Percentiles rank a stretch among this genome's conserved stretches.
phyloP scores from a whole-genome alignment of 2,113 vertebrate genomes.

The Passer montanus region DNA sequence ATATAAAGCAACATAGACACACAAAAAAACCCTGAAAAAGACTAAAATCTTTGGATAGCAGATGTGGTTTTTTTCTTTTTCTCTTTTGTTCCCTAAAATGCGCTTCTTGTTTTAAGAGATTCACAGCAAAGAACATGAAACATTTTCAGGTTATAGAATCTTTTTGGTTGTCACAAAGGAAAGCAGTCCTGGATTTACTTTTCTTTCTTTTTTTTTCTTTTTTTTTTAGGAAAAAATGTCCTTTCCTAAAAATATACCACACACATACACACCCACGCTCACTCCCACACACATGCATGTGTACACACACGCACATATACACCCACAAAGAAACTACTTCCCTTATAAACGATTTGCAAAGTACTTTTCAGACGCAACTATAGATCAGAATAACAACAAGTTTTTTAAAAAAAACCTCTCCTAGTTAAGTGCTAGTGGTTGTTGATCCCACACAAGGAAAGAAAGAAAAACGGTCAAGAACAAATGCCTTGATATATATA shows the following conservation, averaged over 20 bases:
- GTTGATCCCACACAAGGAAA: slow-evolving; percentile 75
- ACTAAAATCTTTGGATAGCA: slow-evolving; percentile 99
- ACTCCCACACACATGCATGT: slow-evolving; percentile 53
- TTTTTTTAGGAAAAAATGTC: slow-evolving; percentile 72
- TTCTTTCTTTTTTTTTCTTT: background rate
- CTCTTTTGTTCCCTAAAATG: slow-evolving; percentile 83
- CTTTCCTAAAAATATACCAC: slow-evolving; percentile 78
- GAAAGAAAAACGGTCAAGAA: slow-evolving; percentile 61
- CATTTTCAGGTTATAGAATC: slow-evolving; percentile 80
- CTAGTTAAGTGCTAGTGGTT: slow-evolving; percentile 87
- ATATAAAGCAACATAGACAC: slow-evolving; percentile 95
- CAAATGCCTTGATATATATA: slow-evolving; percentile 76
- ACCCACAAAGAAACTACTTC: slow-evolving; percentile 75
- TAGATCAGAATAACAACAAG: slow-evolving; percentile 74
- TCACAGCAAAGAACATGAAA: slow-evolving; percentile 85
- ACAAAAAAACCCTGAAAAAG: slow-evolving; percentile 93
- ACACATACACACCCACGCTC: slow-evolving; percentile 65
- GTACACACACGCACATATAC: slow-evolving; percentile 12
- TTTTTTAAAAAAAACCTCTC: slow-evolving; percentile 61
- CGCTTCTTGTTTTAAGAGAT: slow-evolving; percentile 83
- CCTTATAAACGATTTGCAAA: slow-evolving; percentile 77
- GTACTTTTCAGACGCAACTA: slow-evolving; percentile 77
- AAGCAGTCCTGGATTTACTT: slow-evolving; percentile 78
- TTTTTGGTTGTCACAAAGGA: slow-evolving; percentile 92
- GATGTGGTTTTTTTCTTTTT: slow-evolving; percentile 78